Evolutionary conservation across 2,888 invertebrate genomes (phyloP).

Genomic region (Balanococcus diminutus): DNA sequence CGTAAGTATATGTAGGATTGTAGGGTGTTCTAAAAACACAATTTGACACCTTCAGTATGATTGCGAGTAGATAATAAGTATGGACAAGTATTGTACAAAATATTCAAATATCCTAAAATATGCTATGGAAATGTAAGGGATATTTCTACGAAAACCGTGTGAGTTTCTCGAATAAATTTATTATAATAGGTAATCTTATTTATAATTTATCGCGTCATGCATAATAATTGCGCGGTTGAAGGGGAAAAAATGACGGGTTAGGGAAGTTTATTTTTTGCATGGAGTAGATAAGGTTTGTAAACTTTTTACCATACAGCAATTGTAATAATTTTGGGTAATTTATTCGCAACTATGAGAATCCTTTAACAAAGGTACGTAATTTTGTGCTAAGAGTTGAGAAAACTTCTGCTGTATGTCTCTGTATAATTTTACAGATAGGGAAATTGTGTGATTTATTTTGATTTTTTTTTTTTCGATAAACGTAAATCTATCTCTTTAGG

Average conservation of each 20-base stretch:
- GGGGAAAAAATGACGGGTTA: background rate
- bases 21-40: background rate
- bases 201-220: background rate
- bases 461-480: background rate
- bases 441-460: background rate
- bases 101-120: no score
- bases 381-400: background rate
- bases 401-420: background rate
- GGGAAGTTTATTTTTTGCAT: background rate
- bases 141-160: background rate
- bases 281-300: background rate
- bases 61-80: background rate
- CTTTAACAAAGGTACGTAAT: background rate
- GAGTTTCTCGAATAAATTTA: background rate
- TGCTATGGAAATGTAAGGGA: background rate
- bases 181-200: background rate
- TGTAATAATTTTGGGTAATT: background rate
- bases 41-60: background rate
- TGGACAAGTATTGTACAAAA: no score
- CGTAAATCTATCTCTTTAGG: background rate
- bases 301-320: background rate
- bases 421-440: background rate
- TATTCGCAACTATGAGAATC: background rate
- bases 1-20: no score
- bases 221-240: background rate